Evolutionary conservation across 2,113 vertebrate species (phyloP).

Genomic region (Lontra canadensis): DNA sequence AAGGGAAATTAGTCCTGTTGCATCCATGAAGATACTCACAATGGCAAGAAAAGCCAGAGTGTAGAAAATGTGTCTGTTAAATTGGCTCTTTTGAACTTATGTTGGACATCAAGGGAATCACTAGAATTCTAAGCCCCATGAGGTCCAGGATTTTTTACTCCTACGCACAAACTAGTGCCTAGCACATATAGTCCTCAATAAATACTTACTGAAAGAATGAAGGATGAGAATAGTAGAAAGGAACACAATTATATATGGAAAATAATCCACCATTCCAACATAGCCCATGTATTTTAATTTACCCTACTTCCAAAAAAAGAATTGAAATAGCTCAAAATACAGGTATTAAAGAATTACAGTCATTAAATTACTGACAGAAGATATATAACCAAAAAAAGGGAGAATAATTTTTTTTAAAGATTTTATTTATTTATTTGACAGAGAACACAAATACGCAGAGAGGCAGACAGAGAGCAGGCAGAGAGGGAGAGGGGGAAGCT

Average conservation of each 20-base stretch:
- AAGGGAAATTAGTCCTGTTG: slow-evolving; percentile 19
- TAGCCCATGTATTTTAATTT: not conserved
- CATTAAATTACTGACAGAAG: not conserved
- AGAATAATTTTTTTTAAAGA: not conserved
- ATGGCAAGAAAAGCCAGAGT: not conserved
- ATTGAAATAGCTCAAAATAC: slow-evolving; percentile 5
- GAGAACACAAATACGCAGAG: no score
- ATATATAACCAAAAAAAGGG: not conserved
- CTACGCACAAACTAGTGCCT: not conserved
- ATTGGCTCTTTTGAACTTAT: not conserved
- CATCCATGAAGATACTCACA: not conserved
- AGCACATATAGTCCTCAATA: not conserved
- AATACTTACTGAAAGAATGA: slow-evolving; percentile 17
- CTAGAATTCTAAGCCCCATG: not conserved
- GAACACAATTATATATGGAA: not conserved
- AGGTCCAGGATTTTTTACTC: not conserved
- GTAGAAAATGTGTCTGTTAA: not conserved
- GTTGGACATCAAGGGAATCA: not conserved
- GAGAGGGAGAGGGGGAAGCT: no score
- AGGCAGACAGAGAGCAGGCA: no score
- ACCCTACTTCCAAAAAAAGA: not conserved
- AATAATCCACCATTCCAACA: slow-evolving; percentile 1
- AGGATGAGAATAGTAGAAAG: slow-evolving; percentile 2
- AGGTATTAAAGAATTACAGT: not conserved
- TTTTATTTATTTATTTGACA: no score